Evolutionary conservation across 2,888 invertebrate genomes (phyloP).

Genomic region (Pristionchus maxplancki): DNA sequence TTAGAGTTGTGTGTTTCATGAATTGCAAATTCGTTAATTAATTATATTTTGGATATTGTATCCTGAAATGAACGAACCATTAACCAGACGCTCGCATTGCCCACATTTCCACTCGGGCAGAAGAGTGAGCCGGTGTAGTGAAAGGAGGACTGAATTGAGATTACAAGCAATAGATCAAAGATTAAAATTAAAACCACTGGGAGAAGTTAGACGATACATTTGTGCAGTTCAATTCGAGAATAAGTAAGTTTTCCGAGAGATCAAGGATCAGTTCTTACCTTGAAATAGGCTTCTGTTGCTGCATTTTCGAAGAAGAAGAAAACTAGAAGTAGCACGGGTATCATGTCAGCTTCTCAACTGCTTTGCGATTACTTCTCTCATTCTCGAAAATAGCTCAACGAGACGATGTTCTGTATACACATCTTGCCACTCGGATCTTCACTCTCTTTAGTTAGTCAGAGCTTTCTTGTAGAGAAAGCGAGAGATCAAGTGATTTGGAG

Average conservation of each 20-base stretch:
- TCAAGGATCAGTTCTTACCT: not conserved
- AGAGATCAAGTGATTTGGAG: not conserved
- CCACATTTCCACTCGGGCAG: slow-evolving; percentile 16
- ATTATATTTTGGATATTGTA: too few species aligned
- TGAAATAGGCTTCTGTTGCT: not conserved
- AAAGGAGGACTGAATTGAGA: not conserved
- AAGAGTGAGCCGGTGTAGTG: not conserved
- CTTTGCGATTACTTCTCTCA: not conserved
- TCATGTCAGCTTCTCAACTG: not conserved
- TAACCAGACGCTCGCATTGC: slow-evolving; percentile 1
- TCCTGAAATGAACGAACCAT: slow-evolving; percentile 24
- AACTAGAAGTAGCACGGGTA: not conserved
- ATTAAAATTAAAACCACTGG: not conserved
- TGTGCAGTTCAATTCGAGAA: too few species aligned
- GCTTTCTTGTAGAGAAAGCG: not conserved
- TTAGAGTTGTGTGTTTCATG: not conserved
- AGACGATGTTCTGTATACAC: not conserved
- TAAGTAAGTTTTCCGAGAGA: too few species aligned
- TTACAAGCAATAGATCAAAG: not conserved
- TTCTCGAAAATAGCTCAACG: not conserved
- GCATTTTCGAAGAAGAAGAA: not conserved
- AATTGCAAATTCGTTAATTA: not conserved
- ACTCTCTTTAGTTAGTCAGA: not conserved
- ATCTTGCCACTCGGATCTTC: not conserved
- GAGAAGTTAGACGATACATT: too few species aligned